These are phyloP conservation scores for Xylocopa sonorina DNA, from an alignment of 1,140 invertebrate species.

Conservation along the genomic window DNA sequence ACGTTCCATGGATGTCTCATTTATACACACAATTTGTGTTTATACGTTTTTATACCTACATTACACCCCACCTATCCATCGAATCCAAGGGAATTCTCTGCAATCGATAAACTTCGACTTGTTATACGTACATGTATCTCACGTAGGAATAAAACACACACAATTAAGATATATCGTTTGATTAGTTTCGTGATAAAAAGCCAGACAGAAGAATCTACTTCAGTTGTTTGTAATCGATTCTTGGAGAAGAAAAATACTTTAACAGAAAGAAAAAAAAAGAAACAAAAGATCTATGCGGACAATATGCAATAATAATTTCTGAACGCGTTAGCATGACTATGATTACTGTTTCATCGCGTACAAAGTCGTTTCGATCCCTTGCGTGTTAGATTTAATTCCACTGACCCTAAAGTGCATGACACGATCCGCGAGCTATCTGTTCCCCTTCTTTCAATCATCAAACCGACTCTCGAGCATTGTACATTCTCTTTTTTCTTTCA, in stretches of 20 bases:
- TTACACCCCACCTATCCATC: not conserved
- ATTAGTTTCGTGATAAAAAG: not conserved
- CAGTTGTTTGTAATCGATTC: not conserved
- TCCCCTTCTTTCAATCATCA: slow-evolving; percentile 20
- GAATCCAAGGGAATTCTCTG: not conserved
- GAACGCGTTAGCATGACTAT: slow-evolving; percentile 33
- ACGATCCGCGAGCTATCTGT: slow-evolving; percentile 40
- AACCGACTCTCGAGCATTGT: slow-evolving; percentile 19
- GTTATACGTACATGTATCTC: not conserved
- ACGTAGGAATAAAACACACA: not conserved
- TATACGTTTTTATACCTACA: slow-evolving; percentile 1
- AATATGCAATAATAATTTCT: slow-evolving; percentile 47
- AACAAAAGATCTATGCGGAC: slow-evolving; percentile 11
- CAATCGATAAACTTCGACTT: slow-evolving; percentile 3
- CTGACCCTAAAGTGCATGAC: slow-evolving; percentile 55
- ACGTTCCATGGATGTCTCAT: not conserved
- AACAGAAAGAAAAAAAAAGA: not conserved
- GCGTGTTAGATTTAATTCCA: slow-evolving; percentile 58
- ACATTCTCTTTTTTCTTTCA: not conserved
- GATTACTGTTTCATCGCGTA: slow-evolving; percentile 28
- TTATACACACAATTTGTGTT: slow-evolving; percentile 24
- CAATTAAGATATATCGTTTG: not conserved
- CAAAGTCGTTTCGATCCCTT: slow-evolving; percentile 38
- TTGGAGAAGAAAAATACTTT: not conserved
- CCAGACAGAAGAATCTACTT: no score